Base-by-base conservation (phyloP, 92 coral and sea anemone species). In the Palythoa grandiflora region DNA sequence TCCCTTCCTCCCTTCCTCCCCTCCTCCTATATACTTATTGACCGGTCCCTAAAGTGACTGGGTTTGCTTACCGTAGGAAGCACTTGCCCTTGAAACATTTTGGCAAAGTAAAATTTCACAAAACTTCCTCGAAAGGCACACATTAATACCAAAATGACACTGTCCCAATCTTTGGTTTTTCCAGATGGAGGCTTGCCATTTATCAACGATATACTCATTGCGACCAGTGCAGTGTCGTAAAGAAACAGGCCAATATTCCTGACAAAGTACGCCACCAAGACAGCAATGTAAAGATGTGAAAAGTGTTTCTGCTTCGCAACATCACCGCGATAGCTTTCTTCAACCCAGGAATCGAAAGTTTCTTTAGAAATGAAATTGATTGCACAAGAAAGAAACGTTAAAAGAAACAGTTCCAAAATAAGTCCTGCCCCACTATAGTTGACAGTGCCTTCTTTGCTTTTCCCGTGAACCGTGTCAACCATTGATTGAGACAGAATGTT, bases 61-160 rank as follows among this genome's bases (percentile, higher is more conserved):
- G 10, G 14, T 47, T 55, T 10, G 19, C 92, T 89, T 76, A 90
- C 92, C 84, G n/a, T 68, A 5, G 96, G 96, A 52, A 94, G 87
- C 28, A 78, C 70, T 65, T 92, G 96, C 9, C 92, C 95, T 75
- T 89, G 93, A 57, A 94, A 94, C 51, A 94, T 59, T 80, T 94
- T 93, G 44, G 94, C 93, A 87, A 88, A 94, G 87, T 91, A 94
- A 78, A 93, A 94, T 81, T 91, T 91, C 5, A 92, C 92, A 86
- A 93, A 93, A 88, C 98, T 94, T 28, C 89, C 98, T 19, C 98
- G 91, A 66, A 91, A 90, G 2, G 96, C 98, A 5, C 91, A 90
- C 37, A 15, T 84, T 3, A 94, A 51, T 40, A 94, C 87, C 83
- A 94, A 78, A 17, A 94, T 71, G 51, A 94, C 72, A 71, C 96